These are phyloP conservation scores for Drosophila lacicola DNA, from an alignment of 2,888 invertebrate genomes.

Conservation along the genomic window DNA sequence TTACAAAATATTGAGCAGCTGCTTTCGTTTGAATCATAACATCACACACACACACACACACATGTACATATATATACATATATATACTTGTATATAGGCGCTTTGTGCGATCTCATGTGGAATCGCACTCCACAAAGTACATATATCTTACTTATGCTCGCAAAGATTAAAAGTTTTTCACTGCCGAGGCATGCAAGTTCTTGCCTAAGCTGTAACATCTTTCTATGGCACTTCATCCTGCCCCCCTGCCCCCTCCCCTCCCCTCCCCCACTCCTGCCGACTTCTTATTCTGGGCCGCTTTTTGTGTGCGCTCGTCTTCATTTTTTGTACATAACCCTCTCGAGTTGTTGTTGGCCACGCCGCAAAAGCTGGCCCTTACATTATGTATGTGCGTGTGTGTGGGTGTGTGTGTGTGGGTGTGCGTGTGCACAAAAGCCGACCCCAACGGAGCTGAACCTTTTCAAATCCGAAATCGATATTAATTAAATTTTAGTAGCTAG, in stretches of 20 bases:
- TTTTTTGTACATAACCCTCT: conserved; percentile 65
- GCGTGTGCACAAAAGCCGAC: conserved; percentile 41
- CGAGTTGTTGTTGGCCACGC: conserved; percentile 68
- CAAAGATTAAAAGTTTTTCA: conserved; percentile 79
- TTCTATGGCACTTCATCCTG: conserved; percentile 46
- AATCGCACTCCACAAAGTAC: conserved; percentile 57
- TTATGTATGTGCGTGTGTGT: conserved; percentile 11
- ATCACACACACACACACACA: conserved; percentile 24
- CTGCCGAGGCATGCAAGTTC: conserved; percentile 69
- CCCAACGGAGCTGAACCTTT: conserved; percentile 61
- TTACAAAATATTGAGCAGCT: conserved; percentile 76
- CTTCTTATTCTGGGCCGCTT: conserved; percentile 41
- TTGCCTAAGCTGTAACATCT: conserved; percentile 79
- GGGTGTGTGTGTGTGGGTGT: conserved; percentile 12
- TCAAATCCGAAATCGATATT: conserved; percentile 81
- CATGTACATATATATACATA: conserved; percentile 15
- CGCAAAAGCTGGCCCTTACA: conserved; percentile 62
- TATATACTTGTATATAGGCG: conserved; percentile 4
- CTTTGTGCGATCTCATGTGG: conserved; percentile 55
- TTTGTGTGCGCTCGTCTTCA: conserved; percentile 55
- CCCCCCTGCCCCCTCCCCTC: background rate
- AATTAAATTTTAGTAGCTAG: conserved; percentile 80
- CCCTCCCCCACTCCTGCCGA: background rate
- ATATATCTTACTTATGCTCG: conserved; percentile 79
- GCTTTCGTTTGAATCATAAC: conserved; percentile 67